Evolutionary conservation across 2,888 invertebrate species (phyloP).

Genomic region (Coelopa pilipes): DNA sequence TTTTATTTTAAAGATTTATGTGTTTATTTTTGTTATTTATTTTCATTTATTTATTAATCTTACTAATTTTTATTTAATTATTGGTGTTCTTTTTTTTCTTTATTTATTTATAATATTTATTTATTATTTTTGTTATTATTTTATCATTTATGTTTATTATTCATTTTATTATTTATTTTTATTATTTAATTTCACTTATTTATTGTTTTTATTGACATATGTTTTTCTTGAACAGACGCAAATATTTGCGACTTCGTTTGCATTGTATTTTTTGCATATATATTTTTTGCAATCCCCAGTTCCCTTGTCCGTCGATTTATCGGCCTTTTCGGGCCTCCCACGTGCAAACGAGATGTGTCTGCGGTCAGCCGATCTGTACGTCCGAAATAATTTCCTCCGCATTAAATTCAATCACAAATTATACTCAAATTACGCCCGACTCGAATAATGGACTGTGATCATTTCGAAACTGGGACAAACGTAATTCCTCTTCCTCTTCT

Average conservation of each 20-base stretch:
- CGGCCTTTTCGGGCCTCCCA: too few relatives aligned
- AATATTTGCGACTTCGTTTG: neutral
- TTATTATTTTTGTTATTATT: neutral
- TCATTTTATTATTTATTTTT: neutral
- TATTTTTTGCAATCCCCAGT: too few relatives aligned
- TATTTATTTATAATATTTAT: neutral
- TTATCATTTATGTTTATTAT: neutral
- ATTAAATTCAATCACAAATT: too few relatives aligned
- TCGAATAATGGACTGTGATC: neutral
- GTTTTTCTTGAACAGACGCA: neutral
- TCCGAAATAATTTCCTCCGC: too few relatives aligned
- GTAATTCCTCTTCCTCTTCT: too few relatives aligned
- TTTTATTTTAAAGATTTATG: constrained; percentile 16
- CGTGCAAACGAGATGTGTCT: too few relatives aligned
- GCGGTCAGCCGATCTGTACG: too few relatives aligned
- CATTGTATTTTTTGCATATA: constrained; percentile 13
- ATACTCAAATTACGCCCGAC: constrained; percentile 20
- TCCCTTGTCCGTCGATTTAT: too few relatives aligned
- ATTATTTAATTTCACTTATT: neutral
- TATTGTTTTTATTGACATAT: neutral
- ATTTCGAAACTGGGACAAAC: neutral
- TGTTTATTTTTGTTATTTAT: neutral
- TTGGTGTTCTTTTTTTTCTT: neutral
- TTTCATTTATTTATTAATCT: neutral
- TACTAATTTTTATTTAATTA: neutral